A percentile compares a stretch with the other conserved stretches of the same genome.
phyloP scores from a whole-genome alignment of 2,797 vertebrate species.

The Phrynocephalus vlangalii region DNA sequence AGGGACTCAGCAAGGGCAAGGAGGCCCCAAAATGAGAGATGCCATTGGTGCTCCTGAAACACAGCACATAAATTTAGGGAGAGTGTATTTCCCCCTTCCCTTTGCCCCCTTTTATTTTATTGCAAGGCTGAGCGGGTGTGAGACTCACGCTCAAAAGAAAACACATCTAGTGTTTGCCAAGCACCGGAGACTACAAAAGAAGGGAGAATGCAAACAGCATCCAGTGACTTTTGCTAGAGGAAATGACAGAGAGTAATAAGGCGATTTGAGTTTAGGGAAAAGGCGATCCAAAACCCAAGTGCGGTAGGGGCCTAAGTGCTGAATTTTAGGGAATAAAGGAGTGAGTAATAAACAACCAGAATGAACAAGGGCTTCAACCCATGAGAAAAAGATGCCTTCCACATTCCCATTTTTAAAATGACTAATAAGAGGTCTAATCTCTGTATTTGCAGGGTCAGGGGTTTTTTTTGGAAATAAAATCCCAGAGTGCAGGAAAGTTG shows the following conservation, averaged over 20 bases:
- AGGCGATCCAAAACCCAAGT: too few species aligned
- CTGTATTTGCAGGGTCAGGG: background rate
- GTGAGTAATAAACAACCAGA: too few species aligned
- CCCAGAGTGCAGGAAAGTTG: background rate
- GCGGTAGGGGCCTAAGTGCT: too few species aligned
- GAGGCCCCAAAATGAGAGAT: background rate
- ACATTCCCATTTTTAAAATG: background rate
- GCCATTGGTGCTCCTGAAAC: background rate
- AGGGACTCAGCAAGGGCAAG: background rate
- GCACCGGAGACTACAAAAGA: background rate
- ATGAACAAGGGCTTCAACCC: background rate
- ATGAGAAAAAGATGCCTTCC: background rate
- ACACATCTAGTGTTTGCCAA: background rate
- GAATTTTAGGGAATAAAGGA: background rate
- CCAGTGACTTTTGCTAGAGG: background rate
- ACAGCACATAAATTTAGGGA: background rate
- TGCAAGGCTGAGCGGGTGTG: background rate
- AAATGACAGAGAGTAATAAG: background rate
- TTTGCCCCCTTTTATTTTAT: background rate
- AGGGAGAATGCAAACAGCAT: background rate
- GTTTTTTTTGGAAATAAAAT: background rate
- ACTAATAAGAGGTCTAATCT: background rate
- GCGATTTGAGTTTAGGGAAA: too few species aligned
- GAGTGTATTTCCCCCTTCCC: too few species aligned
- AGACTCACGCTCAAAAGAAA: background rate